Conservation (phyloP, 2,888 invertebrate genomes). For the Entomobrya multifasciata region DNA sequence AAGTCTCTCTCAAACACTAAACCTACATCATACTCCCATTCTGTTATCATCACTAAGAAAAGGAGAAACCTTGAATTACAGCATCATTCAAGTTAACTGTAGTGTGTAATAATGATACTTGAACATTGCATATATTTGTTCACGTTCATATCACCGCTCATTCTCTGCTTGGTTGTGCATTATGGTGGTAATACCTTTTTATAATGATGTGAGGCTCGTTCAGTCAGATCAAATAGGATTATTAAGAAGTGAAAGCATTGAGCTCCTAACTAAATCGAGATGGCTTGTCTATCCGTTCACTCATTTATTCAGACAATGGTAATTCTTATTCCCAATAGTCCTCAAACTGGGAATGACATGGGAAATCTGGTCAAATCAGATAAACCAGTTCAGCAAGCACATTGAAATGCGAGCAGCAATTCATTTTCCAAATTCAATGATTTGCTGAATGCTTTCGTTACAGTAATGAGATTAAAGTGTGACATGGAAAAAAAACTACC, state of each 20-base stretch:
- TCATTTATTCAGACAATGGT: neutral
- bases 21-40: constrained; percentile 19
- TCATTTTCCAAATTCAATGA: too few species aligned
- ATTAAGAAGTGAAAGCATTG: neutral
- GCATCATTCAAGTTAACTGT: constrained; percentile 18
- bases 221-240: constrained; percentile 37
- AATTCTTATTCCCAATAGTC: too few species aligned
- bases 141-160: neutral
- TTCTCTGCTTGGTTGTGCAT: neutral
- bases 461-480: too few species aligned
- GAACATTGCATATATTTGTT: neutral
- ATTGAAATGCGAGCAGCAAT: too few species aligned
- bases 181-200: constrained; percentile 26
- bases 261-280: neutral
- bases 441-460: too few species aligned
- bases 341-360: too few species aligned
- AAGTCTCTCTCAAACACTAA: neutral
- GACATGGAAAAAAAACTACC: too few species aligned
- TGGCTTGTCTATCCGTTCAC: neutral
- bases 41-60: neutral
- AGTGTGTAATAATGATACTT: neutral
- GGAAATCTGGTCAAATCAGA: too few species aligned
- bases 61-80: constrained; percentile 23
- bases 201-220: constrained; percentile 21
- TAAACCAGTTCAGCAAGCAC: too few species aligned